A percentile compares a stretch with the other conserved stretches of the same genome.
phyloP scores from a whole-genome alignment of 2,888 invertebrate species.

The Neelides folsomi region DNA sequence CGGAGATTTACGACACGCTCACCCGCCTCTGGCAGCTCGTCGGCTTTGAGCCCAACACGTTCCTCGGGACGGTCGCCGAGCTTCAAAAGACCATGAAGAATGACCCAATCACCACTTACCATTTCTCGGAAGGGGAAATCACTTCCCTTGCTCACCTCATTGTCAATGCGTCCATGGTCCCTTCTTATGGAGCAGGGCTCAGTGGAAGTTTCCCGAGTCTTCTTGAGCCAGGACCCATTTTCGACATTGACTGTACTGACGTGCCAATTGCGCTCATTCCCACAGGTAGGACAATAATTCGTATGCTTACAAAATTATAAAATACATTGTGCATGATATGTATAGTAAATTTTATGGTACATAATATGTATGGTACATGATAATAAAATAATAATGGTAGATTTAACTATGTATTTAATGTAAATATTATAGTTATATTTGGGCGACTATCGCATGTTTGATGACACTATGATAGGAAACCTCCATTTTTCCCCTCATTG shows the following conservation, averaged over 20 bases:
- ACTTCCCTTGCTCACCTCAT: constrained; percentile 19
- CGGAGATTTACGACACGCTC: constrained; percentile 30
- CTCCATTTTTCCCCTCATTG: no score
- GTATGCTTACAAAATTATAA: neutral
- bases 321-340: neutral
- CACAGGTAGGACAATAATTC: constrained; percentile 21
- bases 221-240: constrained; percentile 28
- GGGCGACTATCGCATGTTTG: no score
- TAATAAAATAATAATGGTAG: no score
- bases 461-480: no score
- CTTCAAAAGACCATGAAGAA: constrained; percentile 21
- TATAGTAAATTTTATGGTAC: neutral
- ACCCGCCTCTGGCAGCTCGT: constrained; percentile 27
- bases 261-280: constrained; percentile 32
- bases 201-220: neutral
- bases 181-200: constrained; percentile 2
- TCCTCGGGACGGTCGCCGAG: constrained; percentile 17
- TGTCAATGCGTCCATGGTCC: constrained; percentile 15
- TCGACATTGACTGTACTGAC: constrained; percentile 30
- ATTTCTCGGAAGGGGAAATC: constrained; percentile 22
- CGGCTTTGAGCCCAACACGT: constrained; percentile 28
- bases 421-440: no score
- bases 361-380: no score
- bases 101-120: constrained; percentile 27
- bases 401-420: no score